Conservation (phyloP, 2,113 vertebrate species). For the Potamarius usumacintae region DNA sequence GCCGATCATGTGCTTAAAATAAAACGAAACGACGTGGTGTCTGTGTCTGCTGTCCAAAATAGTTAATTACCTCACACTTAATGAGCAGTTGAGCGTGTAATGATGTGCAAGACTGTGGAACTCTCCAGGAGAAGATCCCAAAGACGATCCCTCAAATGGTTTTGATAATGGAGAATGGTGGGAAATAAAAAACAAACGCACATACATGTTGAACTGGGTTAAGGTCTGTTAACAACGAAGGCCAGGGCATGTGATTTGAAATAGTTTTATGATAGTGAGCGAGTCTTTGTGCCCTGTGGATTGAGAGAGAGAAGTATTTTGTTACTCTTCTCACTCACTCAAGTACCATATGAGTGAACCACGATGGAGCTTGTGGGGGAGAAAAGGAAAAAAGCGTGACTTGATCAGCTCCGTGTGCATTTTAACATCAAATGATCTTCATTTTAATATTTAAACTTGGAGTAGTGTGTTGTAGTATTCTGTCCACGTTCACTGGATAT, state of each 20-base stretch:
- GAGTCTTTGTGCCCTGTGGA: neutral
- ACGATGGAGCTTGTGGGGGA: neutral
- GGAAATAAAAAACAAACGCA: neutral
- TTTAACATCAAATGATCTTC: no score
- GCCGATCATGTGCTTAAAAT: no score
- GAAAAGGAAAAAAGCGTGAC: no score
- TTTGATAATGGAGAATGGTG: neutral
- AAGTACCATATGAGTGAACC: neutral
- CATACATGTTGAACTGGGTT: neutral
- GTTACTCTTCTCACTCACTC: neutral
- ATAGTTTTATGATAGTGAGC: no score
- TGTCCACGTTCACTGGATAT: no score
- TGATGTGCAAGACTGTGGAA: neutral
- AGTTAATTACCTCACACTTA: neutral
- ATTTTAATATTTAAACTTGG: no score
- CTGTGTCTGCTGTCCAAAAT: neutral
- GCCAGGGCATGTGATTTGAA: no score
- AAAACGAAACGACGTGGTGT: neutral
- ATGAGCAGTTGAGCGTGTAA: neutral
- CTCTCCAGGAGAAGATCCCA: neutral
- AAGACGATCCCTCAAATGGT: neutral
- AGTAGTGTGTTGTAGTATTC: no score
- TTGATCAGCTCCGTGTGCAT: no score
- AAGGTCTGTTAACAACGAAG: neutral
- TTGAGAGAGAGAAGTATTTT: neutral